Base-by-base conservation (phyloP, 1,140 invertebrate species). In the Apis laboriosa region DNA sequence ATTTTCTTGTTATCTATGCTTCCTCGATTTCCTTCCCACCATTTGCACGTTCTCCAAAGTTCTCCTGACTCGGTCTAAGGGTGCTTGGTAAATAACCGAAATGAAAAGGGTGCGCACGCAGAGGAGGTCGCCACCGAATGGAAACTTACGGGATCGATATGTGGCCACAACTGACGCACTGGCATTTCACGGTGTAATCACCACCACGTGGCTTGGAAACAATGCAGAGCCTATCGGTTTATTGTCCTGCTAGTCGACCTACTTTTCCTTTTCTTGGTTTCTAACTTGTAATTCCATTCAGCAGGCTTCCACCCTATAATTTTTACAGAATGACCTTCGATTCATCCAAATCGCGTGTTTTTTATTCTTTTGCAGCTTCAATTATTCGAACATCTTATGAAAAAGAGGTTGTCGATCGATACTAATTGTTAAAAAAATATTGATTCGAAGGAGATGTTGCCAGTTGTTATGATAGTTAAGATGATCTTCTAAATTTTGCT, bases 91-190 rank as follows among this genome's bases (percentile, higher is more conserved):
- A 88, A 88, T 86, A 86, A 82, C 76, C 64, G 63, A 71, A 43
- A 73, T n/a, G 84, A 86, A 71, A 63, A 34, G 55, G 76, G 67
- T 90, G 91, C 90, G 90, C 90, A 90, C 88, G 91, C 91, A 83
- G 80, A 58, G 71, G 86, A 87, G 88, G 88, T 88, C 88, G 85
- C 86, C 78, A 88, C 85, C 80, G 77, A 90, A 80, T 90, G 92
- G 91, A 92, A 92, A 92, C 89, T 92, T 91, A 89, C 88, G 73
- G 84, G 92, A 92, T 92, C 92, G 91, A 92, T 92, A 92, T 70
- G 13, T 66, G 70, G 63, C 53, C 61, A 67, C 74, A 21, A 77
- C 53, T 80, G 86, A 87, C 76, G 86, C 78, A 77, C 77, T 79
- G 86, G 70, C 84, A 80, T 84, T 82, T 85, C 86, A 56, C 78